These are phyloP conservation scores for Phrynosoma platyrhinos DNA, from an alignment of 2,113 vertebrate genomes.

Conservation along the genomic window DNA sequence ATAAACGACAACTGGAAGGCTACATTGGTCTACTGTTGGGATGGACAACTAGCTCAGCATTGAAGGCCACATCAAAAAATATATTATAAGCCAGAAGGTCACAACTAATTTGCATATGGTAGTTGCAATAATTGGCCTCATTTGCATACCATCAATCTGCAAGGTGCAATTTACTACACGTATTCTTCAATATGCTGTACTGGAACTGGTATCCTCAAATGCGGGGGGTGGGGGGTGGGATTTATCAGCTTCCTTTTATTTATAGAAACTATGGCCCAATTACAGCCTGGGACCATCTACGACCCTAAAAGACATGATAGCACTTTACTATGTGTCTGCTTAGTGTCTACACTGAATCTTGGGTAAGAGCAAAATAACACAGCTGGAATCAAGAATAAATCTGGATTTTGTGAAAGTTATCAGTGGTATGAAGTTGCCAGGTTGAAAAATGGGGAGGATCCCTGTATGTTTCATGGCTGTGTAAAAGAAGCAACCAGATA, in stretches of 20 bases:
- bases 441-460: no score
- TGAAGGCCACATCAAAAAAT: constrained; percentile 18
- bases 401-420: not conserved
- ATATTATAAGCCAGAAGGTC: constrained; percentile 21
- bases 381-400: not conserved
- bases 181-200: not conserved
- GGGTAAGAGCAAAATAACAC: not conserved
- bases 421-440: no score
- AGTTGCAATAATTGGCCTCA: constrained; percentile 8
- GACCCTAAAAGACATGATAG: not conserved
- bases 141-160: not conserved
- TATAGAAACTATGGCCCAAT: not conserved
- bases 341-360: no score
- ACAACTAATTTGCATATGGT: constrained; percentile 8
- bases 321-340: no score
- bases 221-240: no score
- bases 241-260: constrained; percentile 12
- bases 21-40: not conserved
- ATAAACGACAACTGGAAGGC: not conserved
- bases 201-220: not conserved
- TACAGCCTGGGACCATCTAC: not conserved
- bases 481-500: no score
- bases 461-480: no score
- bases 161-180: not conserved
- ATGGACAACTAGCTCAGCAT: constrained; percentile 6